Conservation (phyloP, 2,888 invertebrate species). For the Drosophila nr. perissopoda region DNA sequence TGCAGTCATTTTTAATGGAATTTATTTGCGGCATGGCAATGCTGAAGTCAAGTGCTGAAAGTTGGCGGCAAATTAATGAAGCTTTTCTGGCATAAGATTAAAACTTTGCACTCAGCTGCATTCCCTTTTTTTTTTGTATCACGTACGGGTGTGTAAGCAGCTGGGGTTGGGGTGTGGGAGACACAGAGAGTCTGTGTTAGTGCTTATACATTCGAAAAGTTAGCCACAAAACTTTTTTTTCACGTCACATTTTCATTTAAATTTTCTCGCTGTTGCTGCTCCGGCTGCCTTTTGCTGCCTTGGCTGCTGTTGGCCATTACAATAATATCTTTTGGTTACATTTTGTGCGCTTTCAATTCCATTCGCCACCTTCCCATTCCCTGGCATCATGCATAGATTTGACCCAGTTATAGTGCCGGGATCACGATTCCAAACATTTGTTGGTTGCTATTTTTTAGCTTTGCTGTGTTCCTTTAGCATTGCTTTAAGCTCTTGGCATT, state of each 20-base stretch:
- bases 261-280: conserved; percentile 27
- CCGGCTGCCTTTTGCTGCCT: neutral
- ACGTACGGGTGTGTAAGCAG: conserved; percentile 22
- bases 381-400: conserved; percentile 59
- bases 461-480: conserved; percentile 8
- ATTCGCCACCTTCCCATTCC: conserved; percentile 29
- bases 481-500: conserved; percentile 12
- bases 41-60: conserved; percentile 57
- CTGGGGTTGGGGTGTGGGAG: neutral
- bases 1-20: conserved; percentile 43
- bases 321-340: conserved; percentile 55
- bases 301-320: conserved; percentile 24
- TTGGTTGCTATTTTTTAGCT: conserved; percentile 23
- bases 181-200: neutral
- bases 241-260: conserved; percentile 44
- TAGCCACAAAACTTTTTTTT: conserved; percentile 38
- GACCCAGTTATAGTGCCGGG: conserved; percentile 64
- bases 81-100: conserved; percentile 69
- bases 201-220: conserved; percentile 45
- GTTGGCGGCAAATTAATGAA: conserved; percentile 72
- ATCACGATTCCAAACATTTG: conserved; percentile 58
- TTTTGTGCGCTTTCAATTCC: conserved; percentile 50
- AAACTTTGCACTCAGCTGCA: conserved; percentile 68
- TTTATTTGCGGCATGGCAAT: conserved; percentile 44
- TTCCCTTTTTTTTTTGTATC: conserved; percentile 25